Percentiles rank a stretch among this genome's conserved stretches.
Evolutionary conservation across 2,888 invertebrate species (phyloP).

Genomic region (Drosophila antonietae): DNA sequence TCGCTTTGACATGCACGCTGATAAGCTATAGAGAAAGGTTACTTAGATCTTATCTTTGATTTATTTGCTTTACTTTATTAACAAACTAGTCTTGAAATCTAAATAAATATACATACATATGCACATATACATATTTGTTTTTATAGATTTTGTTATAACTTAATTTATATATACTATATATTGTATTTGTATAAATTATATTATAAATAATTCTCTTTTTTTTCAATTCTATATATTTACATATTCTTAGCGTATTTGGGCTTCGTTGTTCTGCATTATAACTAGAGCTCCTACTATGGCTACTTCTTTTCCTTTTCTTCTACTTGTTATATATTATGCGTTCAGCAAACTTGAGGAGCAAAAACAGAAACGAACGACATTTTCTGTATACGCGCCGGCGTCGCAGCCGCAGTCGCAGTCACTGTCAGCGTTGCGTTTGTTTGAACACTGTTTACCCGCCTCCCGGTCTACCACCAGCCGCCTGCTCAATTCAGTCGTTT

Average conservation of each 20-base stretch:
- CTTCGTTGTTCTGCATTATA: slow-evolving; percentile 23
- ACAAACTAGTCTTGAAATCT: neutral
- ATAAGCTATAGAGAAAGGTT: slow-evolving; percentile 31
- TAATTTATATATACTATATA: neutral
- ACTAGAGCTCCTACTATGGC: slow-evolving; percentile 3
- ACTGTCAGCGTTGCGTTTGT: slow-evolving; percentile 40
- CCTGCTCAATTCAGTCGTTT: neutral
- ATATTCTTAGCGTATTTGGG: slow-evolving; percentile 18
- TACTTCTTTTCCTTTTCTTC: slow-evolving; percentile 38
- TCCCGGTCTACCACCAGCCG: neutral
- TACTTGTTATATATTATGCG: slow-evolving; percentile 65
- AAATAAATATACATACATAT: neutral
- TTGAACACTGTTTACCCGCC: slow-evolving; percentile 29
- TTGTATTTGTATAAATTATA: too few species aligned
- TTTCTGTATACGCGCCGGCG: slow-evolving; percentile 65
- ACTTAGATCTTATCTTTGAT: slow-evolving; percentile 40
- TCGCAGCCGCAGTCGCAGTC: slow-evolving; percentile 18
- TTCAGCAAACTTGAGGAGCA: slow-evolving; percentile 64
- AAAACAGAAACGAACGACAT: slow-evolving; percentile 68
- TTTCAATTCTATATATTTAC: neutral
- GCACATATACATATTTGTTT: neutral
- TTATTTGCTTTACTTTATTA: slow-evolving; percentile 2
- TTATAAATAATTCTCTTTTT: too few species aligned
- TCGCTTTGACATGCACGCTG: slow-evolving; percentile 41
- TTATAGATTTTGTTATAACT: neutral